A percentile compares a stretch with the other conserved stretches of the same genome.
Evolutionary conservation across 2,113 vertebrate genomes (phyloP).

Genomic region (Nannobrachium achirus): DNA sequence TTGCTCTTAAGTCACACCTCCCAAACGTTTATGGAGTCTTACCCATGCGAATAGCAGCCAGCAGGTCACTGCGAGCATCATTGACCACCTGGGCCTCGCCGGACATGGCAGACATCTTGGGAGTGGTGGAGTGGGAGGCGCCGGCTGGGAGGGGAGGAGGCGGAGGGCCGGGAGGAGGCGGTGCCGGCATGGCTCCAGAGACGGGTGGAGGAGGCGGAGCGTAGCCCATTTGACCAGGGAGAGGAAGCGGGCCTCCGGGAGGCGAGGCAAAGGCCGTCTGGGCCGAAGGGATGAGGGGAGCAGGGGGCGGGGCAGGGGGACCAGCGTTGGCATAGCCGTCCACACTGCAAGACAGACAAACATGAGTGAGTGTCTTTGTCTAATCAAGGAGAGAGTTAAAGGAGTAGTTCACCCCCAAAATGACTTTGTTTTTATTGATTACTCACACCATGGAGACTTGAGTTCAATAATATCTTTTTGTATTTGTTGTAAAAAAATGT

Average conservation of each 20-base stretch:
- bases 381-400: not conserved
- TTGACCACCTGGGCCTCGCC: conserved; percentile 74
- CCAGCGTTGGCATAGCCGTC: conserved; percentile 90
- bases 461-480: too few species aligned
- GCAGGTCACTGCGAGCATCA: conserved; percentile 93
- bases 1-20: not conserved
- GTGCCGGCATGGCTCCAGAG: conserved; percentile 80
- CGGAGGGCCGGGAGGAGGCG: conserved; percentile 89
- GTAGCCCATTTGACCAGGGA: conserved; percentile 76
- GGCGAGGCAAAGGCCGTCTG: conserved; percentile 94
- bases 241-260: conserved; percentile 83
- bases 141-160: conserved; percentile 86
- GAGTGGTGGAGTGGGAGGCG: conserved; percentile 78
- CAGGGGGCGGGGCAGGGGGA: conserved; percentile 86
- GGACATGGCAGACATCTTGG: conserved; percentile 81
- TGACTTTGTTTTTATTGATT: too few species aligned
- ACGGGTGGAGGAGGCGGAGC: conserved; percentile 79
- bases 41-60: conserved; percentile 99
- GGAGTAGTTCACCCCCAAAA: too few species aligned
- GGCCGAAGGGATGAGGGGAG: conserved; percentile 92
- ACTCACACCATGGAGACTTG: too few species aligned
- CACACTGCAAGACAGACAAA: conserved; percentile 76
- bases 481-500: too few species aligned
- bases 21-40: conserved; percentile 20
- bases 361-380: not conserved